phyloP scores from a whole-genome alignment of 2,797 vertebrate genomes.

The Tiaroga cobitis region DNA sequence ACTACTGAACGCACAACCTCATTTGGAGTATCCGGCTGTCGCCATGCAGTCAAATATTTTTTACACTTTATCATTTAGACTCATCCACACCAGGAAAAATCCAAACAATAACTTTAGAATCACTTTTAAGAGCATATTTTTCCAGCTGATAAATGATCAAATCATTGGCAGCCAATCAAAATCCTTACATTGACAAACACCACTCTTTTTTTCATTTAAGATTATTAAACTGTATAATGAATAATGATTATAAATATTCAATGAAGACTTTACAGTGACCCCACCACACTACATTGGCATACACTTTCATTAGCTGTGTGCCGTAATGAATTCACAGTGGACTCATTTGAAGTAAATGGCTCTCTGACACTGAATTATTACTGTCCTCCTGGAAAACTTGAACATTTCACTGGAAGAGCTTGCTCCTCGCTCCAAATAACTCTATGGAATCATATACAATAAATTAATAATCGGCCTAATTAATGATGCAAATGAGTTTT shows the following conservation, averaged over 20 bases:
- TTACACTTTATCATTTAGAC: background rate
- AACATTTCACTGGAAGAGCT: background rate
- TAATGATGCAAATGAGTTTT: background rate
- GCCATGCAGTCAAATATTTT: background rate
- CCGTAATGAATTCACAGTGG: background rate
- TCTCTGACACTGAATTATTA: constrained; percentile 7
- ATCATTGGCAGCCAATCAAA: background rate
- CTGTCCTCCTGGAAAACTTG: background rate
- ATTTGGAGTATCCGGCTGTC: too few relatives aligned
- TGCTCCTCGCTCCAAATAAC: background rate
- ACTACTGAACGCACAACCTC: too few relatives aligned
- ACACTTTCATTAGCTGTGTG: constrained; percentile 5
- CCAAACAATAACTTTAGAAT: background rate
- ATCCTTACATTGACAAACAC: background rate
- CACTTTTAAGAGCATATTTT: background rate
- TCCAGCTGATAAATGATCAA: background rate
- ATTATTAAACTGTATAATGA: background rate
- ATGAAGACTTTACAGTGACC: background rate
- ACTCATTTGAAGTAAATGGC: background rate
- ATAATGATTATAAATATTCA: background rate
- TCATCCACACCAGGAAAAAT: too few relatives aligned
- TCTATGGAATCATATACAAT: background rate
- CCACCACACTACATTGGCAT: background rate
- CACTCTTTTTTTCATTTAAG: background rate
- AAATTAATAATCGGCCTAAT: background rate